Percentiles rank a stretch among this genome's conserved stretches.
These are phyloP conservation scores for Pinctada fucata DNA, from an alignment of 2,888 invertebrate genomes.

Conservation along the genomic window DNA sequence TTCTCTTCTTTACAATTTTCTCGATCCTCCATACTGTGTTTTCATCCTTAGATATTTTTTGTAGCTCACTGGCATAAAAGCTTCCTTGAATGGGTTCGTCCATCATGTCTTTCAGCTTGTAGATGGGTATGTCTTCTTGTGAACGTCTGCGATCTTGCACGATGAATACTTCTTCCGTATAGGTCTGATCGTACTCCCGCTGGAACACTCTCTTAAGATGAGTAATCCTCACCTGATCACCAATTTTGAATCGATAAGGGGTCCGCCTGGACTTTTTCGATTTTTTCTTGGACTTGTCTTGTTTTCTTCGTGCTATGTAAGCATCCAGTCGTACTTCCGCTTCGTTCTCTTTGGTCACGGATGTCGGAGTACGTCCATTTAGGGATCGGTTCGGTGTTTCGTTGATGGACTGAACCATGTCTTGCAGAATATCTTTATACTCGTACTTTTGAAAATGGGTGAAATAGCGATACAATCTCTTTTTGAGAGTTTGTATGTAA, in stretches of 20 bases:
- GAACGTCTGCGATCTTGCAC: constrained; percentile 7
- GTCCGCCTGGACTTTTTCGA: background rate
- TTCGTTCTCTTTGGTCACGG: constrained; percentile 24
- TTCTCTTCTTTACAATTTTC: too few species aligned
- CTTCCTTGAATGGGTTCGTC: too few species aligned
- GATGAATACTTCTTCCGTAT: constrained; percentile 17
- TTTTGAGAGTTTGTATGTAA: too few species aligned
- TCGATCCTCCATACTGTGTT: background rate
- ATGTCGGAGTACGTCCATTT: background rate
- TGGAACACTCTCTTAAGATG: constrained; percentile 31
- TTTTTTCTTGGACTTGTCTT: background rate
- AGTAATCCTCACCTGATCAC: background rate
- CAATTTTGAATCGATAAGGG: too few species aligned
- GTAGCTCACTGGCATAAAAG: background rate
- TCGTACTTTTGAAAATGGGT: too few species aligned
- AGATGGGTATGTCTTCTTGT: constrained; percentile 24
- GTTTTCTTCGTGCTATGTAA: constrained; percentile 20
- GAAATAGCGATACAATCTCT: too few species aligned
- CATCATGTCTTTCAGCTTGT: constrained; percentile 2
- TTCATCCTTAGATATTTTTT: constrained; percentile 15
- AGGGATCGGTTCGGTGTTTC: too few species aligned
- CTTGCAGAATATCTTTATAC: too few species aligned
- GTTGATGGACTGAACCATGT: too few species aligned
- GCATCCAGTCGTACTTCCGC: constrained; percentile 26
- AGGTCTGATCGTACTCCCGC: constrained; percentile 24